phyloP scores from a whole-genome alignment of 2,113 vertebrate species.

The Hemicordylus capensis region DNA sequence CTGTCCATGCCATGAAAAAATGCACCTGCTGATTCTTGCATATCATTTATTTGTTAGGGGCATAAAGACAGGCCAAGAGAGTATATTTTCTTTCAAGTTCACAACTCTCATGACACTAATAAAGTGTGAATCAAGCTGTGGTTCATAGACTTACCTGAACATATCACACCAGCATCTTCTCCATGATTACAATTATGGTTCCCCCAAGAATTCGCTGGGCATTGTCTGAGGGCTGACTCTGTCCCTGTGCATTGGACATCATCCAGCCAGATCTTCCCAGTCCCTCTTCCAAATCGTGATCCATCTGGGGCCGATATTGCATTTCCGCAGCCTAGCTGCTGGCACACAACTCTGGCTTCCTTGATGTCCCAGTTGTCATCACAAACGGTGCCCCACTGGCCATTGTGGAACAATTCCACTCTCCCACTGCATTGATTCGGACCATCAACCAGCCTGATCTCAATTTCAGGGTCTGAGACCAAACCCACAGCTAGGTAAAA shows the following conservation, averaged over 20 bases:
- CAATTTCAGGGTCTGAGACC: no score
- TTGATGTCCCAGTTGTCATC: conserved; percentile 89
- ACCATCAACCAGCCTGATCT: neutral
- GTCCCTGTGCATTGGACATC: neutral
- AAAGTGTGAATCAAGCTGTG: neutral
- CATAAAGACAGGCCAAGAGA: neutral
- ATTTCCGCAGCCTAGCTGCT: conserved; percentile 90
- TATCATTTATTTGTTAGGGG: no score
- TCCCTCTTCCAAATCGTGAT: conserved; percentile 85
- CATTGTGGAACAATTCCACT: conserved; percentile 88
- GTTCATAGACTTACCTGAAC: neutral
- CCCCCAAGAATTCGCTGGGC: neutral
- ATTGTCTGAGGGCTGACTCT: neutral
- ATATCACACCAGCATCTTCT: neutral
- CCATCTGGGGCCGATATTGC: conserved; percentile 86
- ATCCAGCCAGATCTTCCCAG: neutral
- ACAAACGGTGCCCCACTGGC: conserved; percentile 95
- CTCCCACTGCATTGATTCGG: conserved; percentile 80
- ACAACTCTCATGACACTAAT: neutral
- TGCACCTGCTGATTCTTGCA: neutral
- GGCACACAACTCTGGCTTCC: conserved; percentile 90
- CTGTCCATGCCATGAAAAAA: neutral
- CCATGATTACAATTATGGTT: neutral
- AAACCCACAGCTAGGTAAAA: no score
- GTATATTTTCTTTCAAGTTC: neutral